phyloP scores from a whole-genome alignment of 2,113 vertebrate species.

The Lucifuga dentata region DNA sequence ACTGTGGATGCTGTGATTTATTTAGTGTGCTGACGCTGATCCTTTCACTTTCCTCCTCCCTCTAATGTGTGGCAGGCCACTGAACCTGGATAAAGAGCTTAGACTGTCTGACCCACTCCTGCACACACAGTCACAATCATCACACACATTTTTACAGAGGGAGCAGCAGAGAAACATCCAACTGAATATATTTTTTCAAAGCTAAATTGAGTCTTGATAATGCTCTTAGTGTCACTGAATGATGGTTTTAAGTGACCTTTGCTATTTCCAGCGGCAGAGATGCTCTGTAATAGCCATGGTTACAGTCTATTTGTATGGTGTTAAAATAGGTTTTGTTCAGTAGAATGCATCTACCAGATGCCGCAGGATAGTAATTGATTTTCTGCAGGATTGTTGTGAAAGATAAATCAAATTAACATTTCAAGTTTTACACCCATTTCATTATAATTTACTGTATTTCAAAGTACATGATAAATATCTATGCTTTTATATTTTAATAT shows the following conservation, averaged over 20 bases:
- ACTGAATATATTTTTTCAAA: slow-evolving; percentile 61
- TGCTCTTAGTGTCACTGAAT: slow-evolving; percentile 58
- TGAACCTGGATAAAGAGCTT: slow-evolving; percentile 83
- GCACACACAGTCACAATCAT: slow-evolving; percentile 5
- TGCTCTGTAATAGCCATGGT: slow-evolving; percentile 45
- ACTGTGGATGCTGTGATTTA: slow-evolving; percentile 56
- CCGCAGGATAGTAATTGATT: slow-evolving; percentile 9
- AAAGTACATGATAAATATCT: slow-evolving; percentile 3
- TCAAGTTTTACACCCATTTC: neutral
- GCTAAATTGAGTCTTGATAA: slow-evolving; percentile 70
- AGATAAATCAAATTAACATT: slow-evolving; percentile 16
- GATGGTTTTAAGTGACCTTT: slow-evolving; percentile 54
- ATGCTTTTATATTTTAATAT: neutral
- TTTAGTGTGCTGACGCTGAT: slow-evolving; percentile 72
- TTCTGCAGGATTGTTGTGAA: slow-evolving; percentile 1
- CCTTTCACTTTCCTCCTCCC: slow-evolving; percentile 70
- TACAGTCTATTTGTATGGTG: slow-evolving; percentile 40
- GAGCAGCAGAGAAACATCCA: slow-evolving; percentile 47
- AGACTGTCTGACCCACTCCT: slow-evolving; percentile 83
- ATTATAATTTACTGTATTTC: neutral
- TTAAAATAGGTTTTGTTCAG: slow-evolving; percentile 47
- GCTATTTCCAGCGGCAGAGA: slow-evolving; percentile 36
- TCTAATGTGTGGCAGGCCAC: slow-evolving; percentile 62
- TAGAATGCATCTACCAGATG: slow-evolving; percentile 28
- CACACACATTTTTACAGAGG: slow-evolving; percentile 32